Evolutionary conservation across 2,797 vertebrate species (phyloP), one percentile per base, ranked within the genome.

Genomic region (Dromococcyx pavoninus): DNA sequence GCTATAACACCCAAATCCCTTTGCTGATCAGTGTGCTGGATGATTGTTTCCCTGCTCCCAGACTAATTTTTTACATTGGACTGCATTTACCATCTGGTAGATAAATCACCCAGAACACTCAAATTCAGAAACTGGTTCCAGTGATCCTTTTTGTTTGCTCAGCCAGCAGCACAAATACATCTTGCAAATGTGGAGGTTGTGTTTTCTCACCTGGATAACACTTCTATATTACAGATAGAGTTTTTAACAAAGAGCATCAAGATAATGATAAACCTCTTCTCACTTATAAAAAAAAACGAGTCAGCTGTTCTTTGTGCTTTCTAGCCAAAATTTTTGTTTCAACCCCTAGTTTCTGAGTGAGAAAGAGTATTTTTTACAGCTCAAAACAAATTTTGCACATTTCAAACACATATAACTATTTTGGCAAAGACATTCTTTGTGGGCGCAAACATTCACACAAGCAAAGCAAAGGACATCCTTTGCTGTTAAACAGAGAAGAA

Each of bases 1-100:
- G 69, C 83, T 94, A 46, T 94, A 95, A 96, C 94, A 96, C 95
- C 67, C 95, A 96, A 97, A 97, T 96, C 96, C 95, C 94, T 94
- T 91, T 94, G 93, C 95, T 95, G 95, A 96, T 96, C 95, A 96
- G 94, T 82, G 94, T 79, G 88, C 89, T 90, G 94, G 89, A 96
- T 96, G 96, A 96, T 95, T 97, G 96, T 96, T 96, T 97, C 90
- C 88, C 84, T 95, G 91, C 95, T 96, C 90, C 83, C 88, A 96
- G 93, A 95, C 94, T 96, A 76, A 96, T 96, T 95, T 96, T 96
- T 96, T 95, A 96, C 95, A 82, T 95, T 83, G 93, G 95, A 80
- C 95, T 96, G 95, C 95, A 90, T 96, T 97, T 94, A 95, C 95
- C 95, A 96, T 96, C 96, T 96, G 96, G 89, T 96, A 94, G 77